Evolutionary conservation across 2,113 vertebrate genomes (phyloP).

Genomic region (Melanocharis versteri): DNA sequence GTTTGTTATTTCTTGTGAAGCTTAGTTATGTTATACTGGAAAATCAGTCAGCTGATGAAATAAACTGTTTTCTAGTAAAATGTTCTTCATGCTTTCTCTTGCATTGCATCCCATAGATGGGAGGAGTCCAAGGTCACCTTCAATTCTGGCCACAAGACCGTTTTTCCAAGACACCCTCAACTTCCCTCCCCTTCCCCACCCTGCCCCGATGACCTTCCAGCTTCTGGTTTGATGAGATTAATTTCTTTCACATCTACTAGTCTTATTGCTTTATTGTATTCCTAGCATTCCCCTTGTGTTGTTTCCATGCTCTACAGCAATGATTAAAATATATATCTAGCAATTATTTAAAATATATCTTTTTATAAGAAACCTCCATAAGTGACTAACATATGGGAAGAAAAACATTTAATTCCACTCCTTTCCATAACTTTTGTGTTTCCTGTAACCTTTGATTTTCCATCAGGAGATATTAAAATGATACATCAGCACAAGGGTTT

Average conservation of each 20-base stretch:
- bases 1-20: background rate
- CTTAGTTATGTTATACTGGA: background rate
- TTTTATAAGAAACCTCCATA: background rate
- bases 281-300: background rate
- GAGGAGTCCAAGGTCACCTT: background rate
- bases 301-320: background rate
- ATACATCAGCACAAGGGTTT: background rate
- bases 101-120: background rate
- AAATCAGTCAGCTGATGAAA: background rate
- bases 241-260: background rate
- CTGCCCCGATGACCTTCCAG: fast-evolving
- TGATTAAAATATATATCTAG: background rate
- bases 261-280: background rate
- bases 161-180: background rate
- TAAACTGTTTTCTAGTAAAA: background rate
- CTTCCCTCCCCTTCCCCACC: background rate
- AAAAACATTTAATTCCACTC: background rate
- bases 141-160: background rate
- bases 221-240: background rate
- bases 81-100: background rate
- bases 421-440: background rate
- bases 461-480: background rate
- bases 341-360: background rate
- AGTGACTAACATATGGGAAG: background rate
- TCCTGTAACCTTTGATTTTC: background rate